Evolutionary conservation across 1,140 invertebrate genomes (phyloP).

Genomic region (Drosophila kikkawai): DNA sequence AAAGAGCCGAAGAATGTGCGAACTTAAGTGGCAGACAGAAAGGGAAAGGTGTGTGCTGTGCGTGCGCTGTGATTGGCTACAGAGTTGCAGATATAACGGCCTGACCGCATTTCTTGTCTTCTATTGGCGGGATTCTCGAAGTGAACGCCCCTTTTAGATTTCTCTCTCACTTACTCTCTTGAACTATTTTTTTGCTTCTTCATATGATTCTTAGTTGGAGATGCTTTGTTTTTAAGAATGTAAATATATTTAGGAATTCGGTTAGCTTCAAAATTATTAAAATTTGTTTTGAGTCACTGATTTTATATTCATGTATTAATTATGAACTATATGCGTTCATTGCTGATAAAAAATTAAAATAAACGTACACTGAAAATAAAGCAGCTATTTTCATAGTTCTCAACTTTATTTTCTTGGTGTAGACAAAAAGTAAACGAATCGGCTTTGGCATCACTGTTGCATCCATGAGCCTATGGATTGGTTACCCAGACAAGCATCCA

Average conservation of each 20-base stretch:
- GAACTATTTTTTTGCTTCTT: background rate
- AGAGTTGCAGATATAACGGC: slow-evolving; percentile 10
- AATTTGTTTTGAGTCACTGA: no score
- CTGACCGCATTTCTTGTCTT: slow-evolving; percentile 36
- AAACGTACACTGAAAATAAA: background rate
- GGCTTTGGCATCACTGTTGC: background rate
- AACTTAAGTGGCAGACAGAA: slow-evolving; percentile 44
- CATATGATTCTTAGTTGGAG: background rate
- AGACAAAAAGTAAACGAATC: background rate
- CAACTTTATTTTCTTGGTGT: background rate
- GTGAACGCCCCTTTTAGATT: slow-evolving; percentile 9
- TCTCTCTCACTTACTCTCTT: background rate
- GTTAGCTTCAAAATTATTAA: background rate
- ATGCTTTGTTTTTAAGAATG: background rate
- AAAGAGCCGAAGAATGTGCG: slow-evolving; percentile 17
- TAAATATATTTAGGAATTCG: background rate
- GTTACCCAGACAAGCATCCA: slow-evolving; percentile 12
- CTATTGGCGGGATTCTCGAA: slow-evolving; percentile 62
- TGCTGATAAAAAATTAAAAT: background rate
- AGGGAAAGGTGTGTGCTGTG: slow-evolving; percentile 18
- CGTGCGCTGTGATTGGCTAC: slow-evolving; percentile 66
- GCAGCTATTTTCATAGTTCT: background rate
- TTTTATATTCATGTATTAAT: background rate
- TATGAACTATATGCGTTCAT: background rate
- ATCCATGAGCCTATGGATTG: slow-evolving; percentile 22